Evolutionary conservation across 2,113 vertebrate genomes (phyloP).

Genomic region (Fukomys damarensis): DNA sequence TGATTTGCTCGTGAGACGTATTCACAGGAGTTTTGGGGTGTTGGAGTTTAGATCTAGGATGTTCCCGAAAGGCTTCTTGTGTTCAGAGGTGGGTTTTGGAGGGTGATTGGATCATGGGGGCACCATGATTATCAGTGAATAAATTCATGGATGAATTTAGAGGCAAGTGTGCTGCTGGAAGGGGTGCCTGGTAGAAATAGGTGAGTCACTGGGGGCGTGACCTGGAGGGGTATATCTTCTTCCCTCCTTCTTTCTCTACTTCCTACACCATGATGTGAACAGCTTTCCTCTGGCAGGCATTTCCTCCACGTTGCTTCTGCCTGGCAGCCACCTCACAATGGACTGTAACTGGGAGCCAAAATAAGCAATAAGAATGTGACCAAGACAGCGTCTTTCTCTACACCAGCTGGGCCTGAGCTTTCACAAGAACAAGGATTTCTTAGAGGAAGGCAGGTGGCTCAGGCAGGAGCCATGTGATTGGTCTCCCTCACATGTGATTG

Average conservation of each 20-base stretch:
- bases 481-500: too few species aligned
- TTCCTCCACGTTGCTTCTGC: background rate
- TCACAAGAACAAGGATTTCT: background rate
- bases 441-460: background rate
- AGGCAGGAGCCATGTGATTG: background rate
- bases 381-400: background rate
- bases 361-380: background rate
- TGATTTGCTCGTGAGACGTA: background rate
- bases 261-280: background rate
- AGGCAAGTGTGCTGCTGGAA: background rate
- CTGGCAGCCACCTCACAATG: background rate
- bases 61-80: background rate
- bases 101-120: background rate
- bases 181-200: background rate
- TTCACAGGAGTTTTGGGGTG: background rate
- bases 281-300: background rate
- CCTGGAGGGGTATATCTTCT: background rate
- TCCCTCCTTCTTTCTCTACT: background rate
- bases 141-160: background rate
- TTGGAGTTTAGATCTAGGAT: background rate
- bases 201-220: background rate
- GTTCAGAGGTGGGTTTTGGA: background rate
- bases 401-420: background rate
- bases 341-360: background rate
- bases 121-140: background rate